A percentile compares a stretch with the other conserved stretches of the same genome.
Conservation (phyloP, 2,113 vertebrate genomes). For the Callaeas wilsoni region DNA sequence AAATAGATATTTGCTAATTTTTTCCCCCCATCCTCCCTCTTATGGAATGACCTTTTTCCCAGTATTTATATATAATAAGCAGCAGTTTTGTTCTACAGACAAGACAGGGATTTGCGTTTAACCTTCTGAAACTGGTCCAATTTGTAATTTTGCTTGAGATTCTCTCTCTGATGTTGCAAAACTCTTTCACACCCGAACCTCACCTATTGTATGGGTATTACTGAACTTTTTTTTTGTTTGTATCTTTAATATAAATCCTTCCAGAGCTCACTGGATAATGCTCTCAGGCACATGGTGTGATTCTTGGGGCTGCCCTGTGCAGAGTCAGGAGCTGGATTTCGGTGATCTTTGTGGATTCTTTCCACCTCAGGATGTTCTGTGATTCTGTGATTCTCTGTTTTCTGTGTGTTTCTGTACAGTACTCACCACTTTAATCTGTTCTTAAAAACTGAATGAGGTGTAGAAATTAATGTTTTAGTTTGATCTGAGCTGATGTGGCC, state of each 20-base stretch:
- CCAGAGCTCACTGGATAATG: neutral
- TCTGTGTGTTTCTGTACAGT: neutral
- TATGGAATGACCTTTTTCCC: neutral
- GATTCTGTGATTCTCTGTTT: neutral
- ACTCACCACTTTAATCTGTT: neutral
- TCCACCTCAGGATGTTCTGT: neutral
- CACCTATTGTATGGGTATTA: neutral
- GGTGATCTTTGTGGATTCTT: neutral
- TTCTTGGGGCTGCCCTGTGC: neutral
- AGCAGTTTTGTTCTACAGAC: neutral
- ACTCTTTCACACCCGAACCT: neutral
- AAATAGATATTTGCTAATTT: neutral
- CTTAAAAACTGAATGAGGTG: neutral
- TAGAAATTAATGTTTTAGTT: neutral
- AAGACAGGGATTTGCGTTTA: neutral
- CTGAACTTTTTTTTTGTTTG: accelerated
- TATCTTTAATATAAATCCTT: neutral
- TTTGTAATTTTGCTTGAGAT: neutral
- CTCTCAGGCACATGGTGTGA: accelerated
- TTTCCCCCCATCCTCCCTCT: neutral
- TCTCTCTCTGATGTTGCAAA: neutral
- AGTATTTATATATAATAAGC: neutral
- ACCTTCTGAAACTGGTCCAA: neutral
- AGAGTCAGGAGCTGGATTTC: neutral
- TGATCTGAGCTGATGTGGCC: neutral